phyloP scores from a whole-genome alignment of 2,113 vertebrate genomes.

The Hemiscyllium ocellatum region DNA sequence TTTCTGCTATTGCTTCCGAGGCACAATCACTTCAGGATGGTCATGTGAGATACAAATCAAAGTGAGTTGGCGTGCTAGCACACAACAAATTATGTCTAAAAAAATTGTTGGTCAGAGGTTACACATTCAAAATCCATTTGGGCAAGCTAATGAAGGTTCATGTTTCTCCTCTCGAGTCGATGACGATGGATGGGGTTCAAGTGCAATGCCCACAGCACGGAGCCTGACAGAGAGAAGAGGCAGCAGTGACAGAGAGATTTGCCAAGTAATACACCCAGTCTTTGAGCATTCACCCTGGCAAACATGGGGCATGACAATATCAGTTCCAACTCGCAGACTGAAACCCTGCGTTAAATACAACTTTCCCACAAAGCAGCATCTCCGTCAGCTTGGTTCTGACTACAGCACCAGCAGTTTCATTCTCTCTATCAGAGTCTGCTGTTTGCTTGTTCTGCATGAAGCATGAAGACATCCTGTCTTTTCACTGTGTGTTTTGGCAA shows the following conservation, averaged over 20 bases:
- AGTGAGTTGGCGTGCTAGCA: too few relatives aligned
- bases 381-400: background rate
- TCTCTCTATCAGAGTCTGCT: background rate
- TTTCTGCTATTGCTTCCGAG: background rate
- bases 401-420: background rate
- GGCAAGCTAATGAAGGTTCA: background rate
- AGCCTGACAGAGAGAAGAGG: background rate
- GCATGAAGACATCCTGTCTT: background rate
- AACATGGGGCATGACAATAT: background rate
- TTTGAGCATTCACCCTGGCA: background rate
- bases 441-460: background rate
- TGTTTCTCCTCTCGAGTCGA: background rate
- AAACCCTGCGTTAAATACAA: background rate
- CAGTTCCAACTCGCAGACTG: background rate
- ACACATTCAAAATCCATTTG: background rate
- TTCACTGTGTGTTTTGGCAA: constrained; percentile 26
- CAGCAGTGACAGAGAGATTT: background rate
- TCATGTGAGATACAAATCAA: background rate
- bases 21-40: background rate
- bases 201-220: background rate
- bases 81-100: background rate
- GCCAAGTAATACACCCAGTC: background rate
- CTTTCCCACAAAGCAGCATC: background rate
- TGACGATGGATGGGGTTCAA: background rate
- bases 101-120: background rate